Evolutionary conservation across 2,113 vertebrate species (phyloP), one percentile per base, ranked within the genome.

Genomic region (Bubalus kerabau): DNA sequence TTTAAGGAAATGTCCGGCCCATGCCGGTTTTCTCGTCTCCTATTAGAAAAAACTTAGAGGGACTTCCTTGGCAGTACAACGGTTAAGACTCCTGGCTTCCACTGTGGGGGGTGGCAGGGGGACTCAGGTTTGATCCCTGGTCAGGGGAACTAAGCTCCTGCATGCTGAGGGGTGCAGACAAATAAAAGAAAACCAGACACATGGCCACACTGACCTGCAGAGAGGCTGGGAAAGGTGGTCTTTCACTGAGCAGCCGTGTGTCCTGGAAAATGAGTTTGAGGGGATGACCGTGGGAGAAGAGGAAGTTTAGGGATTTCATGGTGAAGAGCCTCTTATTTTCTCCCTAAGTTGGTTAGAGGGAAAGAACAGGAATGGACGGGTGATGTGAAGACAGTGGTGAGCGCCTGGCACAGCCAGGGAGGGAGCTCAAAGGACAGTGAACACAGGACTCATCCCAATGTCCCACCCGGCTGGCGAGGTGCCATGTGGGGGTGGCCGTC

Each of bases 1-100:
- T 67, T 43, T 43, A 83, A 32, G 90, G 52, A 64, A 54, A 52
- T 2, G 60, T 43, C 26, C 23, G 15, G 48, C 17, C 15, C 12
- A 10, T 1, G 2, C 59, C 2, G 1, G 43, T 26, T 80, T 80
- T 9, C 54, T 80, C 8, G 4, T n/a, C 28, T n/a, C 54, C 71
- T 32, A 1, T 48, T 26, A 26, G 10, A 67, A 15, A 83, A n/a
- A 83, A 54, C 48, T 92, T 17, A 21, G 8, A 71, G 17, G 64
- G 64, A 2, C 64, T 36, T 36, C 64, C 64, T 21, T 71, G 60
- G 60, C 60, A 0, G 0, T 1, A 71, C 64, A 11, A 21, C 0
- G 2, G 4, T 21, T 71, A 36, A 71, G 64, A 71, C 4, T 71
- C n/a, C 9, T 5, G n/a, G 17, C 64, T 71, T 36, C 64, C 1